A percentile compares a stretch with the other conserved stretches of the same genome.
Conservation (phyloP, 2,113 vertebrate species). For the Nesoenas mayeri region DNA sequence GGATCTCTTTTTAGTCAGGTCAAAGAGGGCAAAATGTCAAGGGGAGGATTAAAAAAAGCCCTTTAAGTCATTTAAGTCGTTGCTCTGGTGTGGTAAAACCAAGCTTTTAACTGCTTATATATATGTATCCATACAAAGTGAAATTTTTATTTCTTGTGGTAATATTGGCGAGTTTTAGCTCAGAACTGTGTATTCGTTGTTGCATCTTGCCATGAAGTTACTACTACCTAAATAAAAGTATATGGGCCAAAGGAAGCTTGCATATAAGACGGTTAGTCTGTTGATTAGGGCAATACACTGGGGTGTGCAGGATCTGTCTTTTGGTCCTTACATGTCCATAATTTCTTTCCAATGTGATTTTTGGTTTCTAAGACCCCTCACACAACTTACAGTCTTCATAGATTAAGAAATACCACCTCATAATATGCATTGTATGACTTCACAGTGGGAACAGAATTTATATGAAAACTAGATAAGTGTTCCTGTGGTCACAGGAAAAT, state of each 20-base stretch:
- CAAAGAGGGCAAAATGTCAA: background rate
- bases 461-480: background rate
- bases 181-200: background rate
- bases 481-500: background rate
- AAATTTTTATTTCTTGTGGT: background rate
- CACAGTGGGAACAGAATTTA: background rate
- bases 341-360: background rate
- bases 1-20: background rate
- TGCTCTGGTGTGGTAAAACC: background rate
- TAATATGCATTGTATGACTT: background rate
- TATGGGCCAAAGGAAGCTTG: background rate
- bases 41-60: fast-evolving
- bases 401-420: background rate
- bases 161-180: background rate
- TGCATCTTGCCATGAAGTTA: background rate
- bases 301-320: background rate
- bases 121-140: background rate
- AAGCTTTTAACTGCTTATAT: background rate
- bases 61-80: background rate
- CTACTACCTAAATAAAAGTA: background rate
- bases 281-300: background rate
- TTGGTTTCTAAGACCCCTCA: background rate
- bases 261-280: background rate
- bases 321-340: background rate
- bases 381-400: background rate